Percentiles rank a stretch among this genome's conserved stretches.
Evolutionary conservation across 2,113 vertebrate species (phyloP).

Genomic region (Grammomys dolichurus): DNA sequence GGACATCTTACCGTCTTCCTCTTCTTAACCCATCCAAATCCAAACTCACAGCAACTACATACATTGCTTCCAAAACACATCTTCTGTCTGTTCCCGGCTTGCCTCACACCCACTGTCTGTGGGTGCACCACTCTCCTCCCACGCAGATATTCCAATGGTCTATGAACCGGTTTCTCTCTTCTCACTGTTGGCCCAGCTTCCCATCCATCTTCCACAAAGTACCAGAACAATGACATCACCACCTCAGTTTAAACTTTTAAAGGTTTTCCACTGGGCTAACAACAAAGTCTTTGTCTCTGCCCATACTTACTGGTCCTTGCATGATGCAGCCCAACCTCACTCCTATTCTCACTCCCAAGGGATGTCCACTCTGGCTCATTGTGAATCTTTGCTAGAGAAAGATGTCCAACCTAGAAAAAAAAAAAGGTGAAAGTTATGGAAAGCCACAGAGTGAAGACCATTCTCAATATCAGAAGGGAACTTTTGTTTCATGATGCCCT

Average conservation of each 20-base stretch:
- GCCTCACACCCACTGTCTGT: not conserved
- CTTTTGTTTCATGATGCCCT: not conserved
- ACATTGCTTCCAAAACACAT: not conserved
- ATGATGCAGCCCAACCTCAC: not conserved
- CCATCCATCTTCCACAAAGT: not conserved
- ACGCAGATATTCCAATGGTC: not conserved
- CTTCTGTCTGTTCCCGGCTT: not conserved
- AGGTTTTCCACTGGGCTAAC: not conserved
- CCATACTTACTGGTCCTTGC: not conserved
- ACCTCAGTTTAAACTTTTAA: not conserved
- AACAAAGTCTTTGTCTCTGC: not conserved
- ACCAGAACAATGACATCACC: not conserved
- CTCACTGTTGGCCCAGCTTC: not conserved
- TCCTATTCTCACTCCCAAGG: not conserved
- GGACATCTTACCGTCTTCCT: not conserved
- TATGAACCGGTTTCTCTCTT: not conserved
- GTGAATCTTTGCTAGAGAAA: not conserved
- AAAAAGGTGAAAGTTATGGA: not conserved
- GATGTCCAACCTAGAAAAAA: not conserved
- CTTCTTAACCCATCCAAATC: not conserved
- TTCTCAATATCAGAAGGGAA: conserved; percentile 1
- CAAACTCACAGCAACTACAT: not conserved
- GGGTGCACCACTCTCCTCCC: too few relatives aligned
- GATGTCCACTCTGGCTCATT: not conserved
- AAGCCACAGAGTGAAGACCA: not conserved